phyloP scores from a whole-genome alignment of 2,888 invertebrate genomes.

The Allolobophora icterica region DNA sequence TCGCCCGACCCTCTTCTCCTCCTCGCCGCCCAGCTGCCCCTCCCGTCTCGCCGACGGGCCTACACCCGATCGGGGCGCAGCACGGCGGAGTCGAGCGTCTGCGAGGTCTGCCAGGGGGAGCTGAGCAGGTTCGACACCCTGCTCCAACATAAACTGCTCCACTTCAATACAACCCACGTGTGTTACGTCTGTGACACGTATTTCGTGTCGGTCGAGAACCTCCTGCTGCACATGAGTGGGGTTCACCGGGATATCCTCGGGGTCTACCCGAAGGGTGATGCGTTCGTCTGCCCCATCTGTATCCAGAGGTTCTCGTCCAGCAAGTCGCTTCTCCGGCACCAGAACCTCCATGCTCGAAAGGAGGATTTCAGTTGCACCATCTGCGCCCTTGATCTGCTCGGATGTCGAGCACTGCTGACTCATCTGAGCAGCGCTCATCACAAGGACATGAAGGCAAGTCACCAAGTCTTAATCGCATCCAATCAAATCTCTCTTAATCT shows the following conservation, averaged over 20 bases:
- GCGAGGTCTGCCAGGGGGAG: constrained; percentile 50
- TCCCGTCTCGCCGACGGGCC: not conserved
- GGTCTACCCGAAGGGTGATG: constrained; percentile 29
- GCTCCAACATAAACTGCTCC: constrained; percentile 50
- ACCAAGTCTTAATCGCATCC: not conserved
- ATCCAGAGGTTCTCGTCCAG: constrained; percentile 50
- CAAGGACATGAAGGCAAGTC: constrained; percentile 49
- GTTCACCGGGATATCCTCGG: constrained; percentile 43
- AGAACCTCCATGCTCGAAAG: constrained; percentile 43
- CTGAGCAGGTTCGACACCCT: constrained; percentile 44
- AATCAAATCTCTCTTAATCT: not conserved
- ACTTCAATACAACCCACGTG: constrained; percentile 51
- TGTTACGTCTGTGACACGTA: constrained; percentile 52
- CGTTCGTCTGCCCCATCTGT: constrained; percentile 49
- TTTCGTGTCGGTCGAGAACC: constrained; percentile 44
- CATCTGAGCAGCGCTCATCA: constrained; percentile 49
- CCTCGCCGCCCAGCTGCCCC: not conserved
- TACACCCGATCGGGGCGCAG: constrained; percentile 12
- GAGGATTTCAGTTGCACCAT: constrained; percentile 47
- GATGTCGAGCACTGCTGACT: constrained; percentile 44
- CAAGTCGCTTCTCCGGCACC: constrained; percentile 46
- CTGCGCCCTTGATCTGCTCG: constrained; percentile 47
- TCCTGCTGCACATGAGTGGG: constrained; percentile 49
- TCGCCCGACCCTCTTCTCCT: constrained; percentile 31
- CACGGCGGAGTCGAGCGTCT: constrained; percentile 15